These are phyloP conservation scores for Serripes groenlandicus DNA, from an alignment of 2,888 invertebrate genomes.

Conservation along the genomic window DNA sequence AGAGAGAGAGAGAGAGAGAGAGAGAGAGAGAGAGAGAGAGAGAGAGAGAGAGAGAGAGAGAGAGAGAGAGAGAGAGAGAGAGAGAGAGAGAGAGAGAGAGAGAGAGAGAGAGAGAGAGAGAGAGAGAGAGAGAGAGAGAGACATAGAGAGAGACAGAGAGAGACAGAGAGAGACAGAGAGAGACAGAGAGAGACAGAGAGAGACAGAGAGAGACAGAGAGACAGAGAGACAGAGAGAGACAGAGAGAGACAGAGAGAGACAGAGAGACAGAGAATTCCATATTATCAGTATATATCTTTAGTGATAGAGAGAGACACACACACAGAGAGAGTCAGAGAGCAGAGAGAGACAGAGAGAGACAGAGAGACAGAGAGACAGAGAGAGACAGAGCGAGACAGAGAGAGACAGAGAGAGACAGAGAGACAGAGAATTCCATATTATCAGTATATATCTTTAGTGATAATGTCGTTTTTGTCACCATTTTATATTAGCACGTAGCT, in stretches of 20 bases:
- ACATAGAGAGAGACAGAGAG: background rate
- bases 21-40: slow-evolving; percentile 33
- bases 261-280: background rate
- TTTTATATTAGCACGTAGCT: too few species aligned
- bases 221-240: background rate
- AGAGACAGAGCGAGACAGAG: too few species aligned
- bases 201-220: background rate
- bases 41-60: slow-evolving; percentile 35
- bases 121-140: too few species aligned
- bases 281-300: too few species aligned
- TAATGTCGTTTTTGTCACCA: too few species aligned
- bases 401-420: too few species aligned
- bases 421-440: too few species aligned
- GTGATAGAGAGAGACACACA: background rate
- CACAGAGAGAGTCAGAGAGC: background rate
- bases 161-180: background rate
- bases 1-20: slow-evolving; percentile 28
- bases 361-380: too few species aligned
- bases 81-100: background rate
- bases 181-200: background rate
- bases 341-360: too few species aligned
- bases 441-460: too few species aligned
- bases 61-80: slow-evolving; percentile 30
- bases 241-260: background rate
- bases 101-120: background rate